Percentiles rank a stretch among this genome's conserved stretches.
phyloP scores from a whole-genome alignment of 2,113 vertebrate species.

The Mirounga angustirostris region DNA sequence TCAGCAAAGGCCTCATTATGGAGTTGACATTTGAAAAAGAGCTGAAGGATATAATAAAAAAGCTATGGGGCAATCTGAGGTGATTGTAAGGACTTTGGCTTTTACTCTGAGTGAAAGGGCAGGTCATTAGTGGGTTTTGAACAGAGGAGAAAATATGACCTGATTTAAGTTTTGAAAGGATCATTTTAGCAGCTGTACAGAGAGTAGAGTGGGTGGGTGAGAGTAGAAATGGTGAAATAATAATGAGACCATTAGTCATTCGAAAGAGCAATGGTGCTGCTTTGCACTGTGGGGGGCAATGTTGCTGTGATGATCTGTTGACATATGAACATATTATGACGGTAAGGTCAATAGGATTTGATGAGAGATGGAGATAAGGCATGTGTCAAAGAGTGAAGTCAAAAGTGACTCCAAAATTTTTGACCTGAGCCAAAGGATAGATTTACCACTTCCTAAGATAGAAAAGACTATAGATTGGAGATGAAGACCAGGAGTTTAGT shows the following conservation, averaged over 20 bases:
- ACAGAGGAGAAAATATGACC: background rate
- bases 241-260: background rate
- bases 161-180: background rate
- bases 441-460: background rate
- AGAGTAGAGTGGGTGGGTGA: background rate
- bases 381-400: background rate
- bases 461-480: background rate
- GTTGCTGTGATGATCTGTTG: background rate
- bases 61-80: background rate
- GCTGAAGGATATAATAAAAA: background rate
- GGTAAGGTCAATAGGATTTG: background rate
- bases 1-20: background rate
- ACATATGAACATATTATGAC: background rate
- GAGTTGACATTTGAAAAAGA: conserved; percentile 16
- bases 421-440: background rate
- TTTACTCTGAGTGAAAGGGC: background rate
- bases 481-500: background rate
- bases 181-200: background rate
- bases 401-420: background rate
- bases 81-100: background rate
- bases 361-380: background rate
- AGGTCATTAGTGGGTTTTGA: background rate
- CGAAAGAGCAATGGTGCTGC: background rate
- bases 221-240: background rate
- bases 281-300: background rate